Evolutionary conservation across 2,113 vertebrate genomes (phyloP).

Genomic region (Zosterops hypoxanthus): DNA sequence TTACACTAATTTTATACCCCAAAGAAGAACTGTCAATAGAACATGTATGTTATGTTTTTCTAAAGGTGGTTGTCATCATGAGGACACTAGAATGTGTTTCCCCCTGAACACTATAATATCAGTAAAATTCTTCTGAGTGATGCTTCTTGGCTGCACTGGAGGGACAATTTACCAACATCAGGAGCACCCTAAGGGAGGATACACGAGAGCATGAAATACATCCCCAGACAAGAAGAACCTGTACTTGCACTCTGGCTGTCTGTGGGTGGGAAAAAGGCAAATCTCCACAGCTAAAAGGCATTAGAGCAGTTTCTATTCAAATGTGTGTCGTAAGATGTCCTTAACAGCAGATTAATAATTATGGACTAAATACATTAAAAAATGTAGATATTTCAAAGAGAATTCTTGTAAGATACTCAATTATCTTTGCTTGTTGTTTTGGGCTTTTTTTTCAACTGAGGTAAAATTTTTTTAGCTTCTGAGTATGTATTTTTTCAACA

Average conservation of each 20-base stretch:
- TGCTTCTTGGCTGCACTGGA: neutral
- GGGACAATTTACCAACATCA: neutral
- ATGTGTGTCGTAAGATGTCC: neutral
- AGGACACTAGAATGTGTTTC: accelerated
- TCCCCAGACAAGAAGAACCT: neutral
- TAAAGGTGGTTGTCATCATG: neutral
- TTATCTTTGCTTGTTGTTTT: neutral
- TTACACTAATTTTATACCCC: neutral
- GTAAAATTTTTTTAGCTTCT: neutral
- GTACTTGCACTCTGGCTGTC: neutral
- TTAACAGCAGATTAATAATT: neutral
- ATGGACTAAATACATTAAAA: neutral
- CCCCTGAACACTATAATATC: accelerated
- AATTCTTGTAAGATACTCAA: neutral
- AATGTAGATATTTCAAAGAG: neutral
- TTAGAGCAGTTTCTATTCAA: neutral
- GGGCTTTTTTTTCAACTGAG: neutral
- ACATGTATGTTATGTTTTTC: neutral
- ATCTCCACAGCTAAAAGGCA: neutral
- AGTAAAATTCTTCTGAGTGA: neutral
- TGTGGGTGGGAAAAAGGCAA: neutral
- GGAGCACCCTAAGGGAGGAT: neutral
- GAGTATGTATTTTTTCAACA: neutral
- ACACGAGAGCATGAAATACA: neutral
- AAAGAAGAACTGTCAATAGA: neutral